Evolutionary conservation across 2,113 vertebrate species (phyloP), one percentile per base, ranked within the genome.

Genomic region (Cyprinodon variegatus): DNA sequence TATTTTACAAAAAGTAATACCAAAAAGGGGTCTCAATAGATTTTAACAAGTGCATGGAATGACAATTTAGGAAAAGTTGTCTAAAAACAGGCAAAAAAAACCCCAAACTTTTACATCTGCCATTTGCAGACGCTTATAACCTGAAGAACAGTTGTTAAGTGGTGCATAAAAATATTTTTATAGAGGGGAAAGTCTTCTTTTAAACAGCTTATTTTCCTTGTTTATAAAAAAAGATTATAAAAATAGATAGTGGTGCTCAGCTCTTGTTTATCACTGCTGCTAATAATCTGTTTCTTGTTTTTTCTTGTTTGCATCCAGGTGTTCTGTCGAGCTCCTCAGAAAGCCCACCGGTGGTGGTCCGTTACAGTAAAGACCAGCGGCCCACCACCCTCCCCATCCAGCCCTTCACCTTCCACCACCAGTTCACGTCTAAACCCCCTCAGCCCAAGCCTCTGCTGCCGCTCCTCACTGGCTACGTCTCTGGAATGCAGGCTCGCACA

Each of bases 371-470:
- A 90, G 97, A 99, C 84, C 97, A 98, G 92, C 95, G 98, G 36
- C 98, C 98, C 43, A 99, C 96, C 0, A 95, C 96, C 3, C 95
- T 99, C 83, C 98, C 98, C 81, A 99, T 99, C 90, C 98, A 99
- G 91, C 97, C 98, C 50, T 99, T 99, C 83, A 97, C 97, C 89
- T 97, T 99, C 88, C 97, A 98, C 89, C 98, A 99, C 85, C 97
- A 96, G 89, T 96, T 99, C 72, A 89, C 84, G 29, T 79, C 86
- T 73, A 92, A 93, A 73, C 96, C 95, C 85, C 77, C 91, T 0
- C 90, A 95, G 78, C 77, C 95, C 69, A 97, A 97, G 91, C 92
- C 93, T 0, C 79, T 95, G 63, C 96, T 94, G 65, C 96, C 96
- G 13, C 94, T 96, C 83, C 95, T 96, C 81, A 95, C 94, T 53